Percentiles rank a stretch among this genome's conserved stretches.
Conservation (phyloP, 37 sponge, comb jelly and placozoan species). For the Ianthella basta region DNA sequence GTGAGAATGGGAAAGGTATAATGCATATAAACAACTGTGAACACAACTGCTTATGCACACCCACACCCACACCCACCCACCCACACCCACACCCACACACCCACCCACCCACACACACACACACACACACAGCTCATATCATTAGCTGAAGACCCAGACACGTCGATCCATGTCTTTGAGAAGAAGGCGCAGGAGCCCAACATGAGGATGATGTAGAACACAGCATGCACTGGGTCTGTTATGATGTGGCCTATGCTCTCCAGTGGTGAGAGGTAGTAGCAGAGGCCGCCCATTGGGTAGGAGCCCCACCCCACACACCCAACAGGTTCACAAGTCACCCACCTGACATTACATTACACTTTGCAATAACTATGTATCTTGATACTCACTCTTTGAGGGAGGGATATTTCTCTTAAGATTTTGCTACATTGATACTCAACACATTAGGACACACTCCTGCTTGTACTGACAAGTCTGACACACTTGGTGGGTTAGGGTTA, state of each 20-base stretch:
- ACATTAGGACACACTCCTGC: too few species aligned
- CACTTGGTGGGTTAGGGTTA: too few species aligned
- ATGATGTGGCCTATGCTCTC: constrained; percentile 76
- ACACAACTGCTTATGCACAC: too few species aligned
- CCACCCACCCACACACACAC: neutral
- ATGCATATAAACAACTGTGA: too few species aligned
- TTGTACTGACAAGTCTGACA: too few species aligned
- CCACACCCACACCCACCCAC: too few species aligned
- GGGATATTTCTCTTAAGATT: too few species aligned
- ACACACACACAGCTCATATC: constrained; percentile 66
- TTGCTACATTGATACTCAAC: too few species aligned
- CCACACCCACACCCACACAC: too few species aligned
- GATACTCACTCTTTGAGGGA: too few species aligned
- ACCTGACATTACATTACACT: too few species aligned
- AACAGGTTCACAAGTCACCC: constrained; percentile 86
- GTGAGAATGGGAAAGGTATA: neutral
- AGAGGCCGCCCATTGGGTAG: constrained; percentile 90
- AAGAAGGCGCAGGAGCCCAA: constrained; percentile 97
- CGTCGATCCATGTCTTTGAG: constrained; percentile 97
- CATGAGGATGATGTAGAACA: constrained; percentile 93
- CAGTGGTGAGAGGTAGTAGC: constrained; percentile 94
- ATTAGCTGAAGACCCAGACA: constrained; percentile 94
- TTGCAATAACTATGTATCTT: too few species aligned
- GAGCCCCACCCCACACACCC: constrained; percentile 88
- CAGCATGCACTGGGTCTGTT: constrained; percentile 88